Evolutionary conservation across 35 echinoderm and acorn worm species (phyloP).

Genomic region (Strongylocentrotus purpuratus): DNA sequence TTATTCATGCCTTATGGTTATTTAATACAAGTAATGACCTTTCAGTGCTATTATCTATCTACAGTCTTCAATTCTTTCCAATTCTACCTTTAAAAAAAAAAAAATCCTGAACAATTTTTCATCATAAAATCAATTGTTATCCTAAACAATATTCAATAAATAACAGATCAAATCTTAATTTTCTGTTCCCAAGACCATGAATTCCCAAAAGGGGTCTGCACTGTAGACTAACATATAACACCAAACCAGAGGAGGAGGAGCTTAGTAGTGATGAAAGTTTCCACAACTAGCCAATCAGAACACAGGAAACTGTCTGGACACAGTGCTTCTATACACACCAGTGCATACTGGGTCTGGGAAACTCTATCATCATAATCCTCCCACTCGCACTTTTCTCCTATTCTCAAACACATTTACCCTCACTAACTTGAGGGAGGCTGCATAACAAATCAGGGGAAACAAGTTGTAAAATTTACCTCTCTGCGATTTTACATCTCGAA

Average conservation of each 20-base stretch:
- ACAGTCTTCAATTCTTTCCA: too few relatives aligned
- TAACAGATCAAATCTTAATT: too few relatives aligned
- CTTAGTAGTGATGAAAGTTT: constrained; percentile 39
- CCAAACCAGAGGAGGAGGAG: neutral
- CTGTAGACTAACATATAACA: neutral
- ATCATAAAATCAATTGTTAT: too few relatives aligned
- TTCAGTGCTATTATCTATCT: too few relatives aligned
- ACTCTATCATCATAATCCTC: neutral
- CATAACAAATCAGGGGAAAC: neutral
- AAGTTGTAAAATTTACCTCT: constrained; percentile 6
- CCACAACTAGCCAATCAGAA: constrained; percentile 13
- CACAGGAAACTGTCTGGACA: constrained; percentile 28
- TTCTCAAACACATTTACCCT: neutral
- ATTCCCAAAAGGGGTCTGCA: neutral
- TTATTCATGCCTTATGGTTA: too few relatives aligned
- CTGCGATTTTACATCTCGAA: neutral
- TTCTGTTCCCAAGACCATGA: neutral
- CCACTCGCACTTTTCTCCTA: neutral
- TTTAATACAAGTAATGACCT: too few relatives aligned
- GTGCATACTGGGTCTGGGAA: neutral
- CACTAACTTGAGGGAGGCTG: neutral
- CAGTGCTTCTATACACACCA: neutral
- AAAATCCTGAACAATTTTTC: too few relatives aligned
- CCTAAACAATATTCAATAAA: too few relatives aligned
- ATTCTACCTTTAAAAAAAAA: too few relatives aligned